Evolutionary conservation across 2,113 vertebrate genomes (phyloP), one percentile per base, ranked within the genome.

Genomic region (Axis porcinus): DNA sequence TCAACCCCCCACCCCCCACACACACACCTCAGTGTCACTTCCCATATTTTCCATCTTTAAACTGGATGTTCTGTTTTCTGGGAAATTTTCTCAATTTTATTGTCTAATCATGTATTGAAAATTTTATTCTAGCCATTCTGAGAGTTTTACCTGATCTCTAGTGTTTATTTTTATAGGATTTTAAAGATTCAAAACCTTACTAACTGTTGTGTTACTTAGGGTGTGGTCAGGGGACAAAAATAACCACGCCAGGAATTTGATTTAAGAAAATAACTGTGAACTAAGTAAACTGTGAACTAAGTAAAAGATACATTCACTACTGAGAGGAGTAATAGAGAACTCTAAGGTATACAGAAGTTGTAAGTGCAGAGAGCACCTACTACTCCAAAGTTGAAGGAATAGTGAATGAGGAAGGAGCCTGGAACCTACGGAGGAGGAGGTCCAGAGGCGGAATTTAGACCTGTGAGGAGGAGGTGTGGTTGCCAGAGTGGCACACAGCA

Each of bases 261-360:
- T 81, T 76, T 64, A 33, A 85, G 82, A 70, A 94, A 62, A n/a
- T 57, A 70, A 93, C 74, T 93, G 36, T 78, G 84, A 90, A 92
- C 55, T 87, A 54, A 74, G 45, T 57, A 36, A 55, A 23, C 2
- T 94, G 55, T 64, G n/a, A 76, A 45, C 64, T 67, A 64, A 81
- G 27, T 58, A 64, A 81, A 96, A 85, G 6, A 47, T 57, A 13
- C 16, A 50, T 50, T 86, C 47, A 25, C 60, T 36, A 74, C 64
- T 64, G 45, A 85, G 86, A 82, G 0, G 21, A 5, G 17, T 91
- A 43, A 86, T 64, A 81, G 36, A 55, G 50, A 87, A 67, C 15
- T 82, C 14, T 45, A 27, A 74, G 28, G 2, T 54, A 47, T 50
- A 21, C 10, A 60, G 67, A 81, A 15, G 40, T 45, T 64, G 54